Evolutionary conservation across 2,797 vertebrate species (phyloP).

Genomic region (Xenentodon cancila): DNA sequence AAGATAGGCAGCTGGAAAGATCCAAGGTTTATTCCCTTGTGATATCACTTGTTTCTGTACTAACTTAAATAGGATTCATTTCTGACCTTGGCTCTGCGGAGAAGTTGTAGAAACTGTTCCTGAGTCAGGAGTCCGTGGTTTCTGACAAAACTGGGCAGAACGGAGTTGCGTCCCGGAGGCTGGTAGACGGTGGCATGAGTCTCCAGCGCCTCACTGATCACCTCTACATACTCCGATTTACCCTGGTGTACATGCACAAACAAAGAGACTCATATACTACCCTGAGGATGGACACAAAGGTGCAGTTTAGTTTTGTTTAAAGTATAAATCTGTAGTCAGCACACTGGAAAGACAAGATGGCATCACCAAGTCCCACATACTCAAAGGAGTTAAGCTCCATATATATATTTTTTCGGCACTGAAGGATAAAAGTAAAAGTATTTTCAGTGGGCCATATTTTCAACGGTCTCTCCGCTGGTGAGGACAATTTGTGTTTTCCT

Average conservation of each 20-base stretch:
- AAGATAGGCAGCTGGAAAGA: not conserved
- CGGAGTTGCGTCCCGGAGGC: constrained; percentile 49
- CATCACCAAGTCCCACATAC: no score
- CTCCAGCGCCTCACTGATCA: constrained; percentile 71
- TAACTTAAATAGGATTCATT: not conserved
- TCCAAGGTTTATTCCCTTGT: not conserved
- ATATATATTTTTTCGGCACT: no score
- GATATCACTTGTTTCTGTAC: not conserved
- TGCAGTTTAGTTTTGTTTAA: no score
- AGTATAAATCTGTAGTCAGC: no score
- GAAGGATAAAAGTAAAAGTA: no score
- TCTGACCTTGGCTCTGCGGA: constrained; percentile 75
- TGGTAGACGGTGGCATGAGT: constrained; percentile 78
- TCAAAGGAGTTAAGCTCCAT: no score
- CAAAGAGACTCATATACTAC: not conserved
- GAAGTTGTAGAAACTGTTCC: constrained; percentile 70
- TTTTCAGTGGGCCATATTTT: no score
- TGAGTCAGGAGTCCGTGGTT: constrained; percentile 80
- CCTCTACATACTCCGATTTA: constrained; percentile 72
- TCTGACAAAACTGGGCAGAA: constrained; percentile 66
- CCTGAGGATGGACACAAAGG: not conserved
- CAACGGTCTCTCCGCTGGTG: no score
- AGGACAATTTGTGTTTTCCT: no score
- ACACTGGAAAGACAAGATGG: no score
- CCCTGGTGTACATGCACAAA: constrained; percentile 54